Percentiles rank a stretch among this genome's conserved stretches.
Evolutionary conservation across 2,888 invertebrate species (phyloP).

Genomic region (Cloeon dipterum): DNA sequence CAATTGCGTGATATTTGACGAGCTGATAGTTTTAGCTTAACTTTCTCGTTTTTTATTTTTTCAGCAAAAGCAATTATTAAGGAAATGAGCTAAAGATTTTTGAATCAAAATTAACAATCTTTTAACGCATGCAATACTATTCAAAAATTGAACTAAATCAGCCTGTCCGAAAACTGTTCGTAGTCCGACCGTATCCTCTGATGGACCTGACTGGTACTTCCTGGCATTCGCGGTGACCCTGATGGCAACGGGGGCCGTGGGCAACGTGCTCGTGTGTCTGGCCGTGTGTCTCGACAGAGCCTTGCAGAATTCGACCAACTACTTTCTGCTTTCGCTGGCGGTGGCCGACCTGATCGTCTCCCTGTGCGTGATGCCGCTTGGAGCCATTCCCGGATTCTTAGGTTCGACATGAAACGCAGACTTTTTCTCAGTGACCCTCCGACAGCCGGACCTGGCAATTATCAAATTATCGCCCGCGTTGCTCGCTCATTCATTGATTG

Average conservation of each 20-base stretch:
- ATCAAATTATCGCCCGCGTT: not conserved
- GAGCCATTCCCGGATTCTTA: conserved; percentile 77
- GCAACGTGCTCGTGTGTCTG: conserved; percentile 81
- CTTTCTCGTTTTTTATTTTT: no score
- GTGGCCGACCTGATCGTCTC: conserved; percentile 86
- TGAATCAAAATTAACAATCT: no score
- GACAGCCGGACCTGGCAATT: not conserved
- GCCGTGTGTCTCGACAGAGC: conserved; percentile 77
- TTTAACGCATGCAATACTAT: no score
- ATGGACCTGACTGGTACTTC: conserved; percentile 45
- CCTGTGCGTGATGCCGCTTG: conserved; percentile 86
- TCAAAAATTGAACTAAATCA: no score
- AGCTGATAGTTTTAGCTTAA: no score
- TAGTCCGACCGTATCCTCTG: no score
- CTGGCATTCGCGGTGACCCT: conserved; percentile 54
- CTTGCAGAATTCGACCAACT: conserved; percentile 87
- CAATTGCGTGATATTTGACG: no score
- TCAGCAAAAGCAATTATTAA: no score
- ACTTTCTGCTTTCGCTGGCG: conserved; percentile 79
- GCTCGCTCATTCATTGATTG: not conserved
- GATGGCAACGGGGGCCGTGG: conserved; percentile 69
- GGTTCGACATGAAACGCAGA: no score
- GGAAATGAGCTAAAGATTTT: no score
- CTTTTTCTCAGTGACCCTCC: no score
- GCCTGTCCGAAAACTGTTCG: no score